Percentiles rank a stretch among this genome's conserved stretches.
Evolutionary conservation across 2,113 vertebrate species (phyloP).

Genomic region (Tyto alba): DNA sequence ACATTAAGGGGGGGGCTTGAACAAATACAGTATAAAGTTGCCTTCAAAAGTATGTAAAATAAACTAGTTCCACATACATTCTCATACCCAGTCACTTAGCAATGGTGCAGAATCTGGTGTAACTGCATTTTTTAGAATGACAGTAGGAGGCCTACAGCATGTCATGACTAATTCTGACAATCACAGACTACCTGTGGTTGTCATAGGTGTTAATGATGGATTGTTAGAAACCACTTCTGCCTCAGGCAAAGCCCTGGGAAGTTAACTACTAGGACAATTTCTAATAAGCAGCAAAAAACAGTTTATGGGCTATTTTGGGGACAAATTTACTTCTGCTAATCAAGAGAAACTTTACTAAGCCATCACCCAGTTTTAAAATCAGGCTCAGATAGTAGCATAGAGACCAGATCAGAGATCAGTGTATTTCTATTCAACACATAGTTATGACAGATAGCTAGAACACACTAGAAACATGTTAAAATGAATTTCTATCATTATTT

Average conservation of each 20-base stretch:
- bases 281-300: constrained; percentile 47
- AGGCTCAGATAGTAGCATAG: background rate
- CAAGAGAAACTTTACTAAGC: constrained; percentile 35
- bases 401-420: background rate
- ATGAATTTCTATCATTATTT: background rate
- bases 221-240: constrained; percentile 36
- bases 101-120: background rate
- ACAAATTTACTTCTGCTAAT: constrained; percentile 43
- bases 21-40: background rate
- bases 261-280: constrained; percentile 27
- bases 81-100: background rate
- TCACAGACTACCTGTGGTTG: constrained; percentile 12
- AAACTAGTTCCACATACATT: background rate
- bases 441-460: background rate
- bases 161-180: constrained; percentile 54
- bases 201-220: constrained; percentile 63
- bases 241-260: constrained; percentile 61
- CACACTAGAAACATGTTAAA: background rate
- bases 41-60: background rate
- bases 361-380: constrained; percentile 18
- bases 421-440: background rate
- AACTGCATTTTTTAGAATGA: constrained; percentile 21
- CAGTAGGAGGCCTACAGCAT: constrained; percentile 14
- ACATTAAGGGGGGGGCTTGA: background rate
- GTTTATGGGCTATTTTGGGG: constrained; percentile 43